Evolutionary conservation across 2,888 invertebrate genomes (phyloP).

Genomic region (Drosophila eohydei): DNA sequence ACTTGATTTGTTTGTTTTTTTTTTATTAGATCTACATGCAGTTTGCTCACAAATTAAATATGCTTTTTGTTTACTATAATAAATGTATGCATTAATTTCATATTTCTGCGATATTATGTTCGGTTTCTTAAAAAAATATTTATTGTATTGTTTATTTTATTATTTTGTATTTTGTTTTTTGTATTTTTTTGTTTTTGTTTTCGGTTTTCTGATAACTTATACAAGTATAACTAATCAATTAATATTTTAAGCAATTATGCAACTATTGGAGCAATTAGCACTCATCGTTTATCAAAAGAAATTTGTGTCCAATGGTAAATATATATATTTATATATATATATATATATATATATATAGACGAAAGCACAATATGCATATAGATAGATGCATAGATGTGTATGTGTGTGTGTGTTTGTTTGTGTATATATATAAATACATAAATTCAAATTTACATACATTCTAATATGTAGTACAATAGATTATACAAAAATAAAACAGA

Average conservation of each 20-base stretch:
- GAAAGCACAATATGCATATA: constrained; percentile 31
- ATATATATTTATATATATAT: constrained; percentile 25
- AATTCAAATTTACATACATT: constrained; percentile 64
- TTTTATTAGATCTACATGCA: constrained; percentile 79
- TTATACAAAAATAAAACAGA: constrained; percentile 81
- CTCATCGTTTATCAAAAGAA: constrained; percentile 51
- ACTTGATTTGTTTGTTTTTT: constrained; percentile 17
- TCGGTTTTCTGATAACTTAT: constrained; percentile 43
- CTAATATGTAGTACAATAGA: constrained; percentile 61
- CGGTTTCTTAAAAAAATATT: constrained; percentile 79
- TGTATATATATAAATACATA: constrained; percentile 52
- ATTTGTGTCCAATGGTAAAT: constrained; percentile 42
- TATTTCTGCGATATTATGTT: constrained; percentile 69
- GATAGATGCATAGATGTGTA: constrained; percentile 18
- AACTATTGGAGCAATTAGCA: constrained; percentile 61
- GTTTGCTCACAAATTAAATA: constrained; percentile 81
- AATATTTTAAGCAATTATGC: constrained; percentile 51
- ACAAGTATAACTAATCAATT: constrained; percentile 55
- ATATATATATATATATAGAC: constrained; percentile 16
- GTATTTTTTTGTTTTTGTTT: constrained; percentile 17
- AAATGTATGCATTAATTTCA: constrained; percentile 70
- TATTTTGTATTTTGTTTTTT: constrained; percentile 6
- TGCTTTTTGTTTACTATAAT: constrained; percentile 64
- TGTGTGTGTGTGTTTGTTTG: background rate
- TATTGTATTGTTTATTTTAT: constrained; percentile 56